Base-by-base conservation (phyloP, 2,888 invertebrate genomes). In the Carpatolechia fugitivella region DNA sequence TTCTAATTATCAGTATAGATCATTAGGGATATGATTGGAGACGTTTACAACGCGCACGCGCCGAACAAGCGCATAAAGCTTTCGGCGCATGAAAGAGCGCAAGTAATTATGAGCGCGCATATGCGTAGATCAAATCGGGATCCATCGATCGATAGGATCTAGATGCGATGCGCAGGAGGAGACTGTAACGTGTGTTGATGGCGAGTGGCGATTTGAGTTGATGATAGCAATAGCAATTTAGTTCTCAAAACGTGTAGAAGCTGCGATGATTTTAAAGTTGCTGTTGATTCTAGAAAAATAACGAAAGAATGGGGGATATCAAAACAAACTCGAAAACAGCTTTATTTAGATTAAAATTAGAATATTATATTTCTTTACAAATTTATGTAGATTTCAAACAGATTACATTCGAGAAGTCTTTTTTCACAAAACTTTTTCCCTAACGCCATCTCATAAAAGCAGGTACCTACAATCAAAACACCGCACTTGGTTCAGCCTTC, bases 71-170 rank as follows among this genome's bases (percentile, higher is more conserved):
- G 20, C 86, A 79, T 86, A 85, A 85, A 85, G 72, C 79, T 70
- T 84, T 82, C 87, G 88, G 89, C 82, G 77, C 79, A 88, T 88
- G 87, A 87, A 89, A 88, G 88, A 80, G 80, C 76, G 65, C 69
- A 78, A 82, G 82, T 87, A 88, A 87, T 88, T 88, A 88, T 85
- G 85, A 80, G 72, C 78, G 78, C 78, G 82, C 82, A 82, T 80
- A 83, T 85, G 81, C 86, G 87, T 87, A 87, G 86, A 89, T 89
- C 88, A 87, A 85, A 89, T 85, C 85, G 74, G 78, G 79, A 76
- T 78, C 80, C 80, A 79, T 80, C 82, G 83, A 81, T 86, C 85
- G 89, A 87, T 85, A 82, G 76, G 78, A 83, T 85, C 83, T 82
- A 83, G 82, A 84, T 80, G 78, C 77, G 78, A 76, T 75, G 75